Evolutionary conservation across 2,888 invertebrate species (phyloP).

Genomic region (Acanthococcus lagerstroemiae): DNA sequence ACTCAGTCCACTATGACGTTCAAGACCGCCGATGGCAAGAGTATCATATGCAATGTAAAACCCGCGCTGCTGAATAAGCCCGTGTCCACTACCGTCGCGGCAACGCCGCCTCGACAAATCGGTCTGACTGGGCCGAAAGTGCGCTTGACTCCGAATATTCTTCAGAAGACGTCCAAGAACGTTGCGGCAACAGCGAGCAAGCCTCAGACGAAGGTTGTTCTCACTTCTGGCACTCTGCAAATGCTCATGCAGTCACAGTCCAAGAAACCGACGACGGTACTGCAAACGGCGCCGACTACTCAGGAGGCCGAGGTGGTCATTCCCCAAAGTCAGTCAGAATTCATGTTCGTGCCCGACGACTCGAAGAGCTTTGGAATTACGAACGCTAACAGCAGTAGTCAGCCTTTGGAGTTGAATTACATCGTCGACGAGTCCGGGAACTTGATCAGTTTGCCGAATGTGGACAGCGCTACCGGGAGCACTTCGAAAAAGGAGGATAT

Average conservation of each 20-base stretch:
- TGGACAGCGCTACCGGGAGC: not conserved
- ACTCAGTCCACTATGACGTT: not conserved
- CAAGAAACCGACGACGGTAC: not conserved
- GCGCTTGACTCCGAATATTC: conserved; percentile 15
- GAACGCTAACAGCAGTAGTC: not conserved
- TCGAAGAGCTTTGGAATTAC: not conserved
- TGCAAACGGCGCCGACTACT: not conserved
- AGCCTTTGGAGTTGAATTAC: not conserved
- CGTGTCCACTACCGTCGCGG: not conserved
- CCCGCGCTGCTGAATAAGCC: not conserved
- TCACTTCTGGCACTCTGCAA: not conserved
- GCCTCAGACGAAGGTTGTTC: not conserved
- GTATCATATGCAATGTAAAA: not conserved
- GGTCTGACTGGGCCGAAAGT: not conserved
- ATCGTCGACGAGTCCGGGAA: conserved; percentile 12
- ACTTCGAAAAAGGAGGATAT: conserved; percentile 34
- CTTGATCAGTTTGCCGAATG: not conserved
- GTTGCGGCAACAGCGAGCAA: not conserved
- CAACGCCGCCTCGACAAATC: too few species aligned
- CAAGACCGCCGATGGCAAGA: conserved; percentile 8
- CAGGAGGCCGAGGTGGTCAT: too few species aligned
- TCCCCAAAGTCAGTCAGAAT: not conserved
- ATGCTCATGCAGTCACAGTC: not conserved
- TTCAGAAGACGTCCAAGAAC: conserved; percentile 4
- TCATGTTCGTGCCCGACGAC: not conserved